Conservation (phyloP, 2,113 vertebrate genomes). For the Helogale parvula region DNA sequence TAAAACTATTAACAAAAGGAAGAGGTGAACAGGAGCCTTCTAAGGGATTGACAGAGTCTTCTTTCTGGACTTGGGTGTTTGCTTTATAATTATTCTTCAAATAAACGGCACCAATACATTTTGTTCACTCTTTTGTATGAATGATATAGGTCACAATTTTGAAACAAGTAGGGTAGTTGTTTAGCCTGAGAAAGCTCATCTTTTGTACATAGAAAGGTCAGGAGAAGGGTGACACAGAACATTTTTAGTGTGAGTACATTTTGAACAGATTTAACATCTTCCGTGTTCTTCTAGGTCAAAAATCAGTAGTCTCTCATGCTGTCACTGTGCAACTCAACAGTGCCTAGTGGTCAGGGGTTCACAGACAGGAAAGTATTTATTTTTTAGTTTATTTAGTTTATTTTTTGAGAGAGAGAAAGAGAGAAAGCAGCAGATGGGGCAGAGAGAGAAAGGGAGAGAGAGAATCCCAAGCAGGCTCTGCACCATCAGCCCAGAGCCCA, state of each 20-base stretch:
- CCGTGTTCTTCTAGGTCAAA: background rate
- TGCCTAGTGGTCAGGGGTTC: background rate
- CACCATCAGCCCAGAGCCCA: too few species aligned
- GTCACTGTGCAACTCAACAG: background rate
- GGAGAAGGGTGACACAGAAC: background rate
- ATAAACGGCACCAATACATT: background rate
- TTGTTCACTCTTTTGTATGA: background rate
- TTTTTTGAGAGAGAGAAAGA: too few species aligned
- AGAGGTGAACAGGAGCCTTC: background rate
- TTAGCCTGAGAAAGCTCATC: background rate
- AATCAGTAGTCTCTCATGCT: background rate
- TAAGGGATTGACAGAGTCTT: background rate
- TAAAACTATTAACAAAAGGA: background rate
- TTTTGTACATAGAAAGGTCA: background rate
- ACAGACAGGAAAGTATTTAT: too few species aligned
- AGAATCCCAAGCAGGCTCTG: too few species aligned
- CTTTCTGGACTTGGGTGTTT: background rate
- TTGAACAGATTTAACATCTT: background rate
- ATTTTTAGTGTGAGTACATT: background rate
- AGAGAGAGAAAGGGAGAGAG: too few species aligned
- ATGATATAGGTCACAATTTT: background rate
- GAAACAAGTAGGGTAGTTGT: background rate
- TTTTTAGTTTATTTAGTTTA: too few species aligned
- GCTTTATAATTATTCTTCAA: slow-evolving; percentile 25
- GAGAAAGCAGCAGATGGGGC: too few species aligned